Evolutionary conservation across 2,797 vertebrate species (phyloP).

Genomic region (Lagorchestes hirsutus): DNA sequence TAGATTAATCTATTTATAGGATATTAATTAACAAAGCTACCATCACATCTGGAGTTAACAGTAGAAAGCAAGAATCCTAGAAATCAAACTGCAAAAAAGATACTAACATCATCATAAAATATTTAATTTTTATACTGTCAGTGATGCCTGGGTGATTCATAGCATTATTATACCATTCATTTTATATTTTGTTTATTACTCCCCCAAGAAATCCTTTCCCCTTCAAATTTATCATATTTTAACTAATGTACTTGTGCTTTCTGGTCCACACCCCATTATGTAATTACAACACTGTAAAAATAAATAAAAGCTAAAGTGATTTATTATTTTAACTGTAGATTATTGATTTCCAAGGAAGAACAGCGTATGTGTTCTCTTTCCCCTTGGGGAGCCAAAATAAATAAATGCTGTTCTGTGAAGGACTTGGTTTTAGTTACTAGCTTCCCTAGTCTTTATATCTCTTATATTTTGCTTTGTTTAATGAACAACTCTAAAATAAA

Average conservation of each 20-base stretch:
- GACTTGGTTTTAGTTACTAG: conserved; percentile 7
- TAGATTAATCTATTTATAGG: background rate
- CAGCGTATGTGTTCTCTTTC: background rate
- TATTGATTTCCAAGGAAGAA: conserved; percentile 22
- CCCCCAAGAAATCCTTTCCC: conserved; percentile 20
- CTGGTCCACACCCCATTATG: background rate
- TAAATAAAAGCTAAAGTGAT: background rate
- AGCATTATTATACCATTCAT: conserved; percentile 31
- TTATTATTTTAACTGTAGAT: conserved; percentile 24
- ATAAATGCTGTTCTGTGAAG: conserved; percentile 11
- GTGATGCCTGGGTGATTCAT: conserved; percentile 19
- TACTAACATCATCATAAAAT: background rate
- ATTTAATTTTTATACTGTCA: conserved; percentile 36
- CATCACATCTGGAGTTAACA: background rate
- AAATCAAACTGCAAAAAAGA: background rate
- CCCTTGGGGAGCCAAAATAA: conserved; percentile 11
- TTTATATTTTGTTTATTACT: conserved; percentile 1
- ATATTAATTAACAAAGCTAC: background rate
- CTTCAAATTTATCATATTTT: conserved; percentile 42
- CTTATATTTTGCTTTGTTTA: conserved; percentile 37
- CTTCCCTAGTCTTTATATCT: conserved; percentile 18
- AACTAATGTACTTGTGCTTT: background rate
- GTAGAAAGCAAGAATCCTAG: background rate
- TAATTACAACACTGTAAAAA: conserved; percentile 2
- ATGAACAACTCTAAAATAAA: conserved; percentile 34